Conservation (phyloP, 2,797 vertebrate species). For the Ceryle rudis region DNA sequence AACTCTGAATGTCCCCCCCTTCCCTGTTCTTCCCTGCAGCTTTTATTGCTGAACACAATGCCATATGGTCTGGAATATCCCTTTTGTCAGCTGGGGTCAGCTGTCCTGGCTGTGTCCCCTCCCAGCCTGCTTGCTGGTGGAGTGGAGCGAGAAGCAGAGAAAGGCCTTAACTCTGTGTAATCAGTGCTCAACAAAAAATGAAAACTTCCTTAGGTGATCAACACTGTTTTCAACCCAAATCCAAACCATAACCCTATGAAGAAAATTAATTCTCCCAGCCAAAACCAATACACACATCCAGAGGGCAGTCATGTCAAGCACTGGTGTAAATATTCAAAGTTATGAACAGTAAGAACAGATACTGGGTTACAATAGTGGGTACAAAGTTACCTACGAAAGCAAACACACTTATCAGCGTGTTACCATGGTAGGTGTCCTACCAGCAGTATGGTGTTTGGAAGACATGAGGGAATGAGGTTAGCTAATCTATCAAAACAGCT, state of each 20-base stretch:
- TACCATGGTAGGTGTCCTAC: neutral
- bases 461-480: neutral
- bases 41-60: neutral
- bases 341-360: neutral
- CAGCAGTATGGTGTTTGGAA: neutral
- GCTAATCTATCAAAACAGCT: neutral
- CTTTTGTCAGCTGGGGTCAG: neutral
- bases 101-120: neutral
- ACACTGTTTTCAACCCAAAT: neutral
- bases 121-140: neutral
- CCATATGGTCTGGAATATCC: neutral
- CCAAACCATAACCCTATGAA: neutral
- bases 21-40: neutral
- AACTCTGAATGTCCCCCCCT: neutral
- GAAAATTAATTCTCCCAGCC: neutral
- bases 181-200: no score
- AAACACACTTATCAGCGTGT: neutral
- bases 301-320: neutral
- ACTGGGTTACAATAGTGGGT: neutral
- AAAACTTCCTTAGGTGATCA: neutral
- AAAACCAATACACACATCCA: neutral
- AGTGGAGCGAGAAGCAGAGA: neutral
- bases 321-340: neutral
- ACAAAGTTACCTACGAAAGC: neutral
- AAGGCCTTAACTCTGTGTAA: neutral